phyloP scores from a whole-genome alignment of 2,888 invertebrate species.

The Glomeris marginata region DNA sequence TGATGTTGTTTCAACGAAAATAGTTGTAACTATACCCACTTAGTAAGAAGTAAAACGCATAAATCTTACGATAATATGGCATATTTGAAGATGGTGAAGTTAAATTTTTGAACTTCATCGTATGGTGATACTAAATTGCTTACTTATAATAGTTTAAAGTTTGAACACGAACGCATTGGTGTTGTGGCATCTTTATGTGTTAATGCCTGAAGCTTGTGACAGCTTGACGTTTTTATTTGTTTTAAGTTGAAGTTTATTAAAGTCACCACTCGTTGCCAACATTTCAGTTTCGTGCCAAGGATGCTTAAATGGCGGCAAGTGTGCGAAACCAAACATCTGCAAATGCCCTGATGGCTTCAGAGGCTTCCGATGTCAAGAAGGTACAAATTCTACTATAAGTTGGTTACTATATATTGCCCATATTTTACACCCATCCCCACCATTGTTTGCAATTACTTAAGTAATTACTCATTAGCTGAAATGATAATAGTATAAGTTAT shows the following conservation, averaged over 20 bases:
- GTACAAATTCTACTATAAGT: not conserved
- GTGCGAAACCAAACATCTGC: slow-evolving; percentile 8
- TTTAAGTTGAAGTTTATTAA: not conserved
- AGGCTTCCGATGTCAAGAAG: slow-evolving; percentile 10
- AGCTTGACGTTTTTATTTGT: not conserved
- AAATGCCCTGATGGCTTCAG: slow-evolving; percentile 6
- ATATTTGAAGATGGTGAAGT: too few relatives aligned
- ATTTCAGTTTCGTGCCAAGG: slow-evolving; percentile 6
- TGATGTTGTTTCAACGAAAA: too few relatives aligned
- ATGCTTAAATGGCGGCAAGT: slow-evolving; percentile 10
- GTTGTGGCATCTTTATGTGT: too few relatives aligned
- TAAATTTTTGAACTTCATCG: too few relatives aligned
- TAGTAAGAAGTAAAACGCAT: too few relatives aligned
- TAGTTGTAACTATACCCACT: too few relatives aligned
- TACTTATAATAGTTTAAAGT: too few relatives aligned
- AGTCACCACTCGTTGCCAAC: not conserved
- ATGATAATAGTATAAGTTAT: too few relatives aligned
- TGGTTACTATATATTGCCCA: not conserved
- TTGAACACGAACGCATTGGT: too few relatives aligned
- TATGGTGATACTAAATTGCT: too few relatives aligned
- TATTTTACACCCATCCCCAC: not conserved
- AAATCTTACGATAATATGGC: too few relatives aligned
- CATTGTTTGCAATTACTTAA: not conserved
- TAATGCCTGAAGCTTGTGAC: not conserved
- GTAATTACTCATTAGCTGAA: too few relatives aligned